A percentile compares a stretch with the other conserved stretches of the same genome.
These are phyloP conservation scores for Rugalucina vietnamica DNA, from an alignment of 2,888 invertebrate genomes.

Conservation along the genomic window DNA sequence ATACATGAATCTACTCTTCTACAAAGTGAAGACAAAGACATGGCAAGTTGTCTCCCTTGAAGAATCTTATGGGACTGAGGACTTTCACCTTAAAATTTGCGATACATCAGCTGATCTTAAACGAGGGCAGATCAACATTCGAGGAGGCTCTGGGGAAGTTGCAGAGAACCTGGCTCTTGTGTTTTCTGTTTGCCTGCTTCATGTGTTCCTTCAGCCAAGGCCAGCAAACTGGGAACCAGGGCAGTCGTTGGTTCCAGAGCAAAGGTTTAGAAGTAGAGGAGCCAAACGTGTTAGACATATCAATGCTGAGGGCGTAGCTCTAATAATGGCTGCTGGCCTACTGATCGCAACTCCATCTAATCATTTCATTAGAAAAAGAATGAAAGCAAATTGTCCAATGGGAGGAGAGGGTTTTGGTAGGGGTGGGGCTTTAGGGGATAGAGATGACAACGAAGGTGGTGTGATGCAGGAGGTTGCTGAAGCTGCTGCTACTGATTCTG, in stretches of 20 bases:
- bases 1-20: conserved; percentile 76
- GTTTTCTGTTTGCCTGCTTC: conserved; percentile 84
- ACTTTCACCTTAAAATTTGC: conserved; percentile 69
- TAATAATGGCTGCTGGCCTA: conserved; percentile 84
- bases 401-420: conserved; percentile 30
- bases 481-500: not conserved
- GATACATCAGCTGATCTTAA: conserved; percentile 76
- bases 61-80: conserved; percentile 67
- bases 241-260: conserved; percentile 43
- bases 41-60: conserved; percentile 71
- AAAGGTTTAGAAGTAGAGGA: conserved; percentile 39
- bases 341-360: conserved; percentile 82
- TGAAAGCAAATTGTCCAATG: conserved; percentile 23
- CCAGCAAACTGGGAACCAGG: conserved; percentile 74
- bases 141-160: conserved; percentile 74
- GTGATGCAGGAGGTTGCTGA: not conserved
- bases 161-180: conserved; percentile 84
- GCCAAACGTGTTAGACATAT: conserved; percentile 53
- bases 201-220: conserved; percentile 85
- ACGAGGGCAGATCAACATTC: conserved; percentile 74
- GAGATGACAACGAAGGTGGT: conserved; percentile 18
- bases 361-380: conserved; percentile 65
- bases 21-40: conserved; percentile 68
- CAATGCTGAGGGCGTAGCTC: conserved; percentile 76
- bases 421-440: conserved; percentile 8